Evolutionary conservation across 2,113 vertebrate species (phyloP), one percentile per base, ranked within the genome.

Genomic region (Phrynocephalus versicolor): DNA sequence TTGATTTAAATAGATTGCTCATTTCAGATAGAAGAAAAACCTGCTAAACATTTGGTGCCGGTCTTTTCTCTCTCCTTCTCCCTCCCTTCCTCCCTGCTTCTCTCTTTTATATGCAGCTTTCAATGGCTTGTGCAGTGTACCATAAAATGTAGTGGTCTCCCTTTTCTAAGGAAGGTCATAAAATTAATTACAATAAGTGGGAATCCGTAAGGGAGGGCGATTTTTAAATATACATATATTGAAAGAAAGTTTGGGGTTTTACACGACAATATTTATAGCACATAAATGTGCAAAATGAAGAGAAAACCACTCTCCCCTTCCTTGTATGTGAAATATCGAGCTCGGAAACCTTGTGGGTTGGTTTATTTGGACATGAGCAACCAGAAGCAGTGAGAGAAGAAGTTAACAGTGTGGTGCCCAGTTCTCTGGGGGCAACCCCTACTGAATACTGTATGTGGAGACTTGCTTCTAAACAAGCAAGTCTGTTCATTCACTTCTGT

Each of bases 51-150:
- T 96, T 97, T 97, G 97, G 97, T 95, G 95, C 96, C 95, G 80
- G 79, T 93, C 94, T 96, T 95, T 96, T 91, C 87, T 89, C 83
- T 85, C 39, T 89, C 83, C 58, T 67, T 85, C 89, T 85, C 94
- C 89, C 84, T 93, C n/a, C 65, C 19, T 58, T 13, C 25, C n/a
- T n/a, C n/a, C n/a, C n/a, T n/a, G n/a, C n/a, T n/a, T n/a, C 80
- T 33, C 81, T 45, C 70, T 89, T 97, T 97, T 96, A 96, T 96
- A 95, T 96, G 96, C 95, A 97, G 96, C 96, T 97, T 98, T 97
- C 97, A 97, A 97, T 97, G 96, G 96, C 95, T 95, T 95, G 97
- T 97, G 96, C 96, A 97, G 96, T 96, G 96, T 97, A 96, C 96
- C 97, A 96, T 96, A 97, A 96, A 97, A 97, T 96, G 95, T 96